A percentile compares a stretch with the other conserved stretches of the same genome.
Evolutionary conservation across 2,797 vertebrate genomes (phyloP).

Genomic region (Parambassis ranga): DNA sequence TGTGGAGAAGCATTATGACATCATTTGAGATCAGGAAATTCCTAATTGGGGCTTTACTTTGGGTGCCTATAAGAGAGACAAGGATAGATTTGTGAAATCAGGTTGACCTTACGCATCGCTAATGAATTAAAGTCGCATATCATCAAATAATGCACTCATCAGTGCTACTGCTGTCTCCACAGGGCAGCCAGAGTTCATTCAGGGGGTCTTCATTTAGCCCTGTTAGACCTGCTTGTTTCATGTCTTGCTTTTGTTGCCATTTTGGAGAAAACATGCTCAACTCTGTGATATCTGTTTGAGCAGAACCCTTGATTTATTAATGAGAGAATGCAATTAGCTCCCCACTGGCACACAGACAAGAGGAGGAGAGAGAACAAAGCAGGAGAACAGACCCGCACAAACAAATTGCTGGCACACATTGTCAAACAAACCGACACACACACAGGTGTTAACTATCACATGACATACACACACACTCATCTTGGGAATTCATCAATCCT

Average conservation of each 20-base stretch:
- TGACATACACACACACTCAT: not conserved
- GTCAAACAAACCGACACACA: not conserved
- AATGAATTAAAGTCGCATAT: not conserved
- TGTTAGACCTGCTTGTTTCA: not conserved
- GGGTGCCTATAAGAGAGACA: not conserved
- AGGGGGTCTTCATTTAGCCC: slow-evolving; percentile 12
- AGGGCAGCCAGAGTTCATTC: not conserved
- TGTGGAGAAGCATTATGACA: not conserved
- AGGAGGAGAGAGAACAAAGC: slow-evolving; percentile 56
- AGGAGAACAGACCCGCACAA: slow-evolving; percentile 31
- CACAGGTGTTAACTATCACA: not conserved
- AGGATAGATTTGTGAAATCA: not conserved
- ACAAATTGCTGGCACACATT: slow-evolving; percentile 11
- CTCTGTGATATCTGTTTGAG: slow-evolving; percentile 59
- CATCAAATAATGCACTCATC: slow-evolving; percentile 14
- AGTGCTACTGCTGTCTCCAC: not conserved
- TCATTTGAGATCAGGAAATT: not conserved
- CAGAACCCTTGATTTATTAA: slow-evolving; percentile 67
- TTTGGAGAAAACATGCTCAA: slow-evolving; percentile 40
- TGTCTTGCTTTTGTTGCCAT: slow-evolving; percentile 30
- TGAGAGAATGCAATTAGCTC: slow-evolving; percentile 64
- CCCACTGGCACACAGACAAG: slow-evolving; percentile 35
- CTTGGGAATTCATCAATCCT: not conserved
- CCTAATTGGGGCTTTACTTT: not conserved
- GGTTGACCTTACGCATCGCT: not conserved